Evolutionary conservation across 1,140 invertebrate genomes (phyloP).

Genomic region (Ceratina japonica): DNA sequence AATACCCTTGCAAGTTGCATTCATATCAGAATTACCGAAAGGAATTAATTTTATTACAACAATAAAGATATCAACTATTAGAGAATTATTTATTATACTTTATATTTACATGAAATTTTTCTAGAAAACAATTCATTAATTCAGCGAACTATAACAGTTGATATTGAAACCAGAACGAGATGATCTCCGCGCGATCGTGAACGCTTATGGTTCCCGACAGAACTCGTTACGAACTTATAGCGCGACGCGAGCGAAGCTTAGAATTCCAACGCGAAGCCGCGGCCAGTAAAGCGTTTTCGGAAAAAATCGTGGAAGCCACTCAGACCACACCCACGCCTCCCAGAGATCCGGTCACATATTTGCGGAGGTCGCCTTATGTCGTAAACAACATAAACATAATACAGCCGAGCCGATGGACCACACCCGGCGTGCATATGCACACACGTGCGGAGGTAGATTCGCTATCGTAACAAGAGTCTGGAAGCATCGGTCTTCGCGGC

Average conservation of each 20-base stretch:
- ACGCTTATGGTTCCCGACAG: background rate
- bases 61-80: too few relatives aligned
- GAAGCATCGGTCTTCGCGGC: slow-evolving; percentile 21
- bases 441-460: background rate
- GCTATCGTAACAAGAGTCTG: slow-evolving; percentile 22
- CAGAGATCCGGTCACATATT: slow-evolving; percentile 65
- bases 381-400: slow-evolving; percentile 70
- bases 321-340: slow-evolving; percentile 58
- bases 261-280: slow-evolving; percentile 56
- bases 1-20: too few relatives aligned
- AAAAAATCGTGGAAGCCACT: slow-evolving; percentile 50
- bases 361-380: slow-evolving; percentile 65
- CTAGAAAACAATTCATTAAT: background rate
- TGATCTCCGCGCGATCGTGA: background rate
- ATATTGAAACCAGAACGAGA: background rate
- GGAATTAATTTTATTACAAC: too few relatives aligned
- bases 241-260: slow-evolving; percentile 1
- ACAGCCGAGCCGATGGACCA: slow-evolving; percentile 55
- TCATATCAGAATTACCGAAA: too few relatives aligned
- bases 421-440: slow-evolving; percentile 55
- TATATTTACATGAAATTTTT: too few relatives aligned
- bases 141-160: background rate
- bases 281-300: slow-evolving; percentile 51
- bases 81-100: too few relatives aligned
- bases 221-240: background rate